Evolutionary conservation across 2,113 vertebrate genomes (phyloP).

Genomic region (Mastomys coucha): DNA sequence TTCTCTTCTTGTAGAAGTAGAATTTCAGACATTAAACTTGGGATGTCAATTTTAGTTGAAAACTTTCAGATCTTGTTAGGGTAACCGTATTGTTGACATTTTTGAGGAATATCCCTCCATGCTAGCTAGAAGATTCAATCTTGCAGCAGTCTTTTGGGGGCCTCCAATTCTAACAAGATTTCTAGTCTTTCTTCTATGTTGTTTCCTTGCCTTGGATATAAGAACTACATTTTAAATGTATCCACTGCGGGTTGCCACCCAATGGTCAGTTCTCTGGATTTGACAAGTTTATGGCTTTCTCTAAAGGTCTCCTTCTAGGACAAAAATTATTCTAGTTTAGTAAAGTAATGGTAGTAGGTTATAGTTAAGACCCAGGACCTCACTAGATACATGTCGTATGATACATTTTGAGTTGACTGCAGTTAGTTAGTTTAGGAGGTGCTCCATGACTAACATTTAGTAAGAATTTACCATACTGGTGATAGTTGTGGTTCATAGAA

Average conservation of each 20-base stretch:
- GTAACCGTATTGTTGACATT: background rate
- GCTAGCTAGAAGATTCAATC: background rate
- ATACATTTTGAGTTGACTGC: background rate
- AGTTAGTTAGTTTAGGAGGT: background rate
- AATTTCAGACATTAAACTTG: background rate
- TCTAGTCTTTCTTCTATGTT: too few species aligned
- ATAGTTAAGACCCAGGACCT: background rate
- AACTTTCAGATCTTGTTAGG: background rate
- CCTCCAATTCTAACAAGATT: background rate
- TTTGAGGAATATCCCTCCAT: background rate
- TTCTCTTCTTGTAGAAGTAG: background rate
- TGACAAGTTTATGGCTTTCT: background rate
- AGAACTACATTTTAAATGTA: background rate
- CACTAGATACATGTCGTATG: background rate
- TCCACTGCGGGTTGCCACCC: background rate
- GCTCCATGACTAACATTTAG: background rate
- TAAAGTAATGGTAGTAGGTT: background rate
- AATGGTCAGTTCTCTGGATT: background rate
- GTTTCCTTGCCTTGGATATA: background rate
- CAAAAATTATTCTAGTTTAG: background rate
- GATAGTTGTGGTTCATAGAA: background rate
- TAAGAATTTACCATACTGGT: background rate
- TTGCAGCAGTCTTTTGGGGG: background rate
- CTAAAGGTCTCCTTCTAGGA: background rate
- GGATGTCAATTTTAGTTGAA: background rate